Evolutionary conservation across 2,113 vertebrate species (phyloP).

Genomic region (Cettia cetti): DNA sequence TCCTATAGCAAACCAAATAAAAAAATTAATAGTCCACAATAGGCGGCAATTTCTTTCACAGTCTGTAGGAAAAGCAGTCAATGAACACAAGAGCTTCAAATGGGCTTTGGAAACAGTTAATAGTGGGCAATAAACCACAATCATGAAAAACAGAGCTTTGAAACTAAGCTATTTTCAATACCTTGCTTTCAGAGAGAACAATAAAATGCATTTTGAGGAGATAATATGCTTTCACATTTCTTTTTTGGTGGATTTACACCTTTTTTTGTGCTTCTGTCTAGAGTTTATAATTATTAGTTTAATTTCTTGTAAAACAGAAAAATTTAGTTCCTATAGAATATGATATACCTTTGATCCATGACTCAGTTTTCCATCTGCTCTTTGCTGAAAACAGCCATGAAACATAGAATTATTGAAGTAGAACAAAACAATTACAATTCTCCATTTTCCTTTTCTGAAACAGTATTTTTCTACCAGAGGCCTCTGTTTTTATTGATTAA

Average conservation of each 20-base stretch:
- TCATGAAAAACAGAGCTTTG: conserved; percentile 47
- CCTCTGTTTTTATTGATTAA: background rate
- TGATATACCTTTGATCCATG: background rate
- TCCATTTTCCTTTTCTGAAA: background rate
- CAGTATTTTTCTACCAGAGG: background rate
- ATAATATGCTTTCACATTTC: background rate
- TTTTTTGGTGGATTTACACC: background rate
- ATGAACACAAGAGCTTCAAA: background rate
- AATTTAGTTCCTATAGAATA: background rate
- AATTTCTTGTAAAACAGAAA: background rate
- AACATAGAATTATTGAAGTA: background rate
- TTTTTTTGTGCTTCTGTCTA: background rate
- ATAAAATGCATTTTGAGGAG: background rate
- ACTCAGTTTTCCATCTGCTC: background rate
- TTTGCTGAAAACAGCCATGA: conserved; percentile 8
- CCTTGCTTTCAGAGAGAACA: conserved; percentile 21
- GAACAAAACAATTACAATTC: background rate
- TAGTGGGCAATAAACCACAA: background rate
- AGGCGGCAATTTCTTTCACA: background rate
- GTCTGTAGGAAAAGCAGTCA: conserved; percentile 19
- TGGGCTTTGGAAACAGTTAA: background rate
- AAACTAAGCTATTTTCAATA: background rate
- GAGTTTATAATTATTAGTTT: background rate
- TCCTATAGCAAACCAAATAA: background rate
- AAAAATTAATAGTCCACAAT: conserved; percentile 5